Base-by-base conservation (phyloP, 2,113 vertebrate species). In the Paedocypris sp. region DNA sequence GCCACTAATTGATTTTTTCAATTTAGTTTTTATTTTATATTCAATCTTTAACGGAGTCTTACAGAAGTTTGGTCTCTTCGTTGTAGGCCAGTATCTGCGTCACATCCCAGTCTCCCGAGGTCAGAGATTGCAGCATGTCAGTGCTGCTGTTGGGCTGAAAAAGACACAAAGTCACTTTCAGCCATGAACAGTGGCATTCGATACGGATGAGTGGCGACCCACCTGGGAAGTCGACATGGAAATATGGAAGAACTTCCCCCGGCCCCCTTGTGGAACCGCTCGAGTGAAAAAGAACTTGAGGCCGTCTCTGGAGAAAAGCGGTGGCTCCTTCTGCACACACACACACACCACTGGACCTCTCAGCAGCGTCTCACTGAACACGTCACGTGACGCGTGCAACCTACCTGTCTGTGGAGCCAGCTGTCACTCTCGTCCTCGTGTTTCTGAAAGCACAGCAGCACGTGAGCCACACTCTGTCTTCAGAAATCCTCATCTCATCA, bases 321-420 rank as follows among this genome's bases (percentile, higher is more conserved):
- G 95, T 0, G 89, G 83, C 78, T 98, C 94, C 0, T 96, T 95
- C 95, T 98, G 82, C 3, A 23, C 9, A 31, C 2, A 1, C 8
- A 6, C 8, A 4, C 5, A 2, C 26, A 9, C 12, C 18, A 48
- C 4, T 16, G 3, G n/a, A 33, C 3, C 7, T 45, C 13, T 29
- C 20, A 41, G 29, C 16, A 60, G 35, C 50, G 20, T 31, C 16
- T 29, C 45, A 47, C 18, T 29, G 50, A 35, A 57, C 36, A 42
- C 2, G 2, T 13, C 2, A 4, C 4, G 20, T 18, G 12, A 6
- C 4, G 4, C 8, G 5, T 48, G 22, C n/a, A n/a, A 67, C 62
- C 70, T 83, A 97, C 94, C 91, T 98, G 94, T 82, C 94, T 83
- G 80, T 97, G 91, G 39, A 98, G 75, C 94, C 94, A 98, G 57